These are phyloP conservation scores for Arge pagana DNA, from an alignment of 2,888 invertebrate genomes.

Conservation along the genomic window DNA sequence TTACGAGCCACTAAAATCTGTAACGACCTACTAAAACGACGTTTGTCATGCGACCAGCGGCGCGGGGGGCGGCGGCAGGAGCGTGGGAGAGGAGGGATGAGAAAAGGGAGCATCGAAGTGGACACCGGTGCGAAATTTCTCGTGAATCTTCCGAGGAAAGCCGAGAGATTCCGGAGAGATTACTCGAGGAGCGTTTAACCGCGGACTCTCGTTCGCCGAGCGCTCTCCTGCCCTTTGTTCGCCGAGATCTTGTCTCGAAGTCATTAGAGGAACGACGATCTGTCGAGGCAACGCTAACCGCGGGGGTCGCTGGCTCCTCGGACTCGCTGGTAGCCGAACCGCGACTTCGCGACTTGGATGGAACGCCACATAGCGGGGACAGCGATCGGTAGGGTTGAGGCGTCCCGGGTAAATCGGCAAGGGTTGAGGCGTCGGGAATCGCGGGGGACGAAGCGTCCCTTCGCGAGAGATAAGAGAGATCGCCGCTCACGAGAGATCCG, in stretches of 20 bases:
- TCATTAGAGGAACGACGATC: conserved; percentile 53
- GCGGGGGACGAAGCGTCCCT: background rate
- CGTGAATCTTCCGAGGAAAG: too few relatives aligned
- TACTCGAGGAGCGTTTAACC: background rate
- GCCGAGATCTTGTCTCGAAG: conserved; percentile 47
- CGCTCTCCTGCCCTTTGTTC: too few relatives aligned
- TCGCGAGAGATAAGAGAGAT: conserved; percentile 14
- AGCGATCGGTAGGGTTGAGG: too few relatives aligned
- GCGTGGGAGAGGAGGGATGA: background rate
- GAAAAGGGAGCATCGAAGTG: background rate
- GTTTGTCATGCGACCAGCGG: conserved; percentile 21
- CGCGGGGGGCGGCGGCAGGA: background rate
- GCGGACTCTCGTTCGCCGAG: background rate
- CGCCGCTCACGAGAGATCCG: conserved; percentile 11
- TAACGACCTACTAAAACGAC: conserved; percentile 35
- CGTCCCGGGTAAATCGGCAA: too few relatives aligned
- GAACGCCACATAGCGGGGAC: too few relatives aligned
- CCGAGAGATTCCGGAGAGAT: too few relatives aligned
- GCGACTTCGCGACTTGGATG: background rate
- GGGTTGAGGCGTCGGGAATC: background rate
- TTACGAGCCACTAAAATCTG: conserved; percentile 33
- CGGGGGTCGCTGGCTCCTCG: conserved; percentile 23
- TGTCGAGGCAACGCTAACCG: conserved; percentile 31
- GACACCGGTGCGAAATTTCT: too few relatives aligned
- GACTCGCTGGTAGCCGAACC: background rate